These are phyloP conservation scores for Tetranychus truncatus DNA, from an alignment of 2,888 invertebrate species.

Conservation along the genomic window DNA sequence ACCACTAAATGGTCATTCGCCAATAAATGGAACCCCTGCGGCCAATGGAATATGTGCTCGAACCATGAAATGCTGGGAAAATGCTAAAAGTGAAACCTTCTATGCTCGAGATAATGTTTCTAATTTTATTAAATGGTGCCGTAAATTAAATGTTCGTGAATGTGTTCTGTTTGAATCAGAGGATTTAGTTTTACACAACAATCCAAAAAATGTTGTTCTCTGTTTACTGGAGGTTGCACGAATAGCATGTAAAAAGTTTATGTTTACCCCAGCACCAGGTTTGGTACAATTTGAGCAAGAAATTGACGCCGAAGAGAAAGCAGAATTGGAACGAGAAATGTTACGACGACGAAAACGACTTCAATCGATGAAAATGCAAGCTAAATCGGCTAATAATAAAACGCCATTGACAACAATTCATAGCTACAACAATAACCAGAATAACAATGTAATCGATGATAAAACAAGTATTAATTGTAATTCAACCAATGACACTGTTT, in stretches of 20 bases:
- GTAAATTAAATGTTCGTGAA: constrained; percentile 63
- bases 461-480: background rate
- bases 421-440: background rate
- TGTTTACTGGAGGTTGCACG: constrained; percentile 68
- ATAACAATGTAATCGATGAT: background rate
- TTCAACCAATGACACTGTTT: background rate
- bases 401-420: background rate
- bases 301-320: constrained; percentile 42
- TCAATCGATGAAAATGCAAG: background rate
- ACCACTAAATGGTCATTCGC: background rate
- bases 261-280: constrained; percentile 54
- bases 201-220: constrained; percentile 62
- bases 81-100: constrained; percentile 63
- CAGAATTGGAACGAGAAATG: constrained; percentile 14
- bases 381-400: background rate
- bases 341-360: background rate
- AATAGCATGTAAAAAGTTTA: constrained; percentile 49
- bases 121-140: constrained; percentile 69
- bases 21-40: constrained; percentile 2
- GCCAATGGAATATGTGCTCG: constrained; percentile 7
- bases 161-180: constrained; percentile 75
- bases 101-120: constrained; percentile 74
- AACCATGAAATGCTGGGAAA: constrained; percentile 52
- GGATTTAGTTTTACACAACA: constrained; percentile 21
- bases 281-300: constrained; percentile 65